These are phyloP conservation scores for Melinopterus prodromus DNA, from an alignment of 2,888 invertebrate species.

Conservation along the genomic window DNA sequence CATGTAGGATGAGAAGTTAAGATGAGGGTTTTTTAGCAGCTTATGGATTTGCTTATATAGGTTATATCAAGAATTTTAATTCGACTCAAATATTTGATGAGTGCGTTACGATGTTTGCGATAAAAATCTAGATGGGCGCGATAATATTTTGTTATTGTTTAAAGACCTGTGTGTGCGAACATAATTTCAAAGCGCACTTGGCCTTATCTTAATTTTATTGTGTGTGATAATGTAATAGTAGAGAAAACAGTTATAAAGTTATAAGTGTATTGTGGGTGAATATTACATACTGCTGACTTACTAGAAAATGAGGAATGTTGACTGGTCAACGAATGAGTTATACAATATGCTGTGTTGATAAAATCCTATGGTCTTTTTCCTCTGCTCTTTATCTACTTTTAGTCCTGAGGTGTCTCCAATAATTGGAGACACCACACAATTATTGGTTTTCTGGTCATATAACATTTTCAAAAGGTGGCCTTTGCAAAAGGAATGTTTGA, in stretches of 20 bases:
- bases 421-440: no score
- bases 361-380: no score
- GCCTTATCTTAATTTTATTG: neutral
- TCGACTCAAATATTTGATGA: neutral
- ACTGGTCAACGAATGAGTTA: no score
- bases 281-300: no score
- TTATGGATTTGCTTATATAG: neutral
- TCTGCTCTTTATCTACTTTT: no score
- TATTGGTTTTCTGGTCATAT: no score
- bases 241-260: neutral
- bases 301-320: no score
- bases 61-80: neutral
- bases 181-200: neutral
- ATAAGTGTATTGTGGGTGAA: neutral
- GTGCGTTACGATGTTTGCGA: neutral
- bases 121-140: neutral
- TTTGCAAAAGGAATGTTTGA: no score
- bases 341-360: no score
- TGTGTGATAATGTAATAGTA: neutral
- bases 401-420: no score
- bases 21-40: neutral
- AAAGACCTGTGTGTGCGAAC: neutral
- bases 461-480: no score
- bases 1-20: neutral
- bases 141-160: conserved; percentile 4